A percentile compares a stretch with the other conserved stretches of the same genome.
Conservation (phyloP, 2,888 invertebrate species). For the Eupithecia inturbata region DNA sequence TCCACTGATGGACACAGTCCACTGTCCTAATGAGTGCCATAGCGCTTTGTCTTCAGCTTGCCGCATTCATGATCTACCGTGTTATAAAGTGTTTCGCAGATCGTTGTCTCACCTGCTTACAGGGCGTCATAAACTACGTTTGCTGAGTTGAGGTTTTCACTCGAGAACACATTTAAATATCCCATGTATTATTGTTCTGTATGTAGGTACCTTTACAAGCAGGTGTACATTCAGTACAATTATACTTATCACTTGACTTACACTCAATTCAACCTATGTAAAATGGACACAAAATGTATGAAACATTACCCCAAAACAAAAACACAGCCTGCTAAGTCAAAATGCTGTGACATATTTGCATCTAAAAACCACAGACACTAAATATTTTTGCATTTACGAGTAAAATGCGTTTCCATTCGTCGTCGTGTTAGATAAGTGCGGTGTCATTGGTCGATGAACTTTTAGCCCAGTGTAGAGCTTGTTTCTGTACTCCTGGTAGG, state of each 20-base stretch:
- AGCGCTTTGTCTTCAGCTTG: not conserved
- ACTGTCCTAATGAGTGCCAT: not conserved
- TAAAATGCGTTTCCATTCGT: constrained; percentile 40
- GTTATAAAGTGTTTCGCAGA: not conserved
- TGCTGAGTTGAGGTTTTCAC: not conserved
- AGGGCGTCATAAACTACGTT: not conserved
- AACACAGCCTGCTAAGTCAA: not conserved
- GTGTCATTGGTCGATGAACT: constrained; percentile 63
- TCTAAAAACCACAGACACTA: constrained; percentile 20
- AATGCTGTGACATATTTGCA: not conserved
- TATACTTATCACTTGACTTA: too few relatives aligned
- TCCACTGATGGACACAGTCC: not conserved
- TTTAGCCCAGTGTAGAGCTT: constrained; percentile 66
- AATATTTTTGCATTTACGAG: constrained; percentile 34
- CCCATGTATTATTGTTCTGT: too few relatives aligned
- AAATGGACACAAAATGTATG: not conserved
- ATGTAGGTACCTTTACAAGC: too few relatives aligned
- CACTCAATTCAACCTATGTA: not conserved
- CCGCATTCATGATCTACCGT: not conserved
- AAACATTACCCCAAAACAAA: not conserved
- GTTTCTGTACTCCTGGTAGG: constrained; percentile 63
- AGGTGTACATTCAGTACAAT: too few relatives aligned
- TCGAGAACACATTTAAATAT: not conserved
- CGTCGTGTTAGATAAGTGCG: constrained; percentile 49
- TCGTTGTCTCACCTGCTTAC: not conserved